Evolutionary conservation across 2,797 vertebrate genomes (phyloP).

Genomic region (Falco naumanni): DNA sequence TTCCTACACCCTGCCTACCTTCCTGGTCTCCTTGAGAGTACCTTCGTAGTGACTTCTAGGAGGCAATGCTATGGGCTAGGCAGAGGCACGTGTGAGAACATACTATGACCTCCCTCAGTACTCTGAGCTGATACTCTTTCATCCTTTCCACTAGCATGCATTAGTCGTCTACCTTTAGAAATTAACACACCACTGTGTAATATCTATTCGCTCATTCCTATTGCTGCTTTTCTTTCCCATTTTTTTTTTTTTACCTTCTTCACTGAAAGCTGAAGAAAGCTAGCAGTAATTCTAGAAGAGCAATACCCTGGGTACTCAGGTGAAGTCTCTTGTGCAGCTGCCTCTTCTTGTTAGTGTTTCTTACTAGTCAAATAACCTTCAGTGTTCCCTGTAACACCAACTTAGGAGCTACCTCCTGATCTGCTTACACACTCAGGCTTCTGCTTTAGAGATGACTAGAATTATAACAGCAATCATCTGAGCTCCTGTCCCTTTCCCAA

Average conservation of each 20-base stretch:
- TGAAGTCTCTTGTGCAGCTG: neutral
- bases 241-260: neutral
- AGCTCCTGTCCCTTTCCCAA: neutral
- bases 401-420: neutral
- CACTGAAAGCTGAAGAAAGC: neutral
- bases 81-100: neutral
- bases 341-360: neutral
- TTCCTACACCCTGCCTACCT: neutral
- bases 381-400: neutral
- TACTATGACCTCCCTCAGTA: fast-evolving
- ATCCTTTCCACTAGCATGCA: neutral
- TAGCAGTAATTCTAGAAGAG: neutral
- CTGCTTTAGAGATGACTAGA: neutral
- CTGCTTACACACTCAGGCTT: neutral
- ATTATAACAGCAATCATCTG: neutral
- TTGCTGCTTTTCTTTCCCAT: neutral
- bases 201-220: neutral
- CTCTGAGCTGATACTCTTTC: neutral
- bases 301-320: neutral
- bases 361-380: neutral
- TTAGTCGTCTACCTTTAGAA: neutral
- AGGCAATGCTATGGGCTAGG: neutral
- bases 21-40: neutral
- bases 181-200: neutral
- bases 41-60: neutral